These are phyloP conservation scores for Acanthococcus lagerstroemiae DNA, from an alignment of 2,888 invertebrate genomes.

Conservation along the genomic window DNA sequence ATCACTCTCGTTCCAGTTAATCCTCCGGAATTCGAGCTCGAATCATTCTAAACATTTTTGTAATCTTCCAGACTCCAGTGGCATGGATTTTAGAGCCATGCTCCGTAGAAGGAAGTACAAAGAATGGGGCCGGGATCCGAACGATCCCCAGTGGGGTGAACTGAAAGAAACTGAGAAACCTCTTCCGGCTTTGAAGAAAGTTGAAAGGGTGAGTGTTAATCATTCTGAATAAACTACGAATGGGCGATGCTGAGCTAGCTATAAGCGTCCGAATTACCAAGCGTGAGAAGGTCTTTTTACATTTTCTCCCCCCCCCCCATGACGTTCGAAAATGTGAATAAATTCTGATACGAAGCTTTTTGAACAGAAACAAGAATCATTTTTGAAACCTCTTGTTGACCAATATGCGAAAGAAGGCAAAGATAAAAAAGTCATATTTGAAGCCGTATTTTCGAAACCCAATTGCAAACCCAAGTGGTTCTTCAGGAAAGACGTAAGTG, in stretches of 20 bases:
- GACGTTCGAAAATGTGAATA: background rate
- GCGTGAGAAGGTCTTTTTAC: constrained; percentile 28
- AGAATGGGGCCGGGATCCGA: constrained; percentile 84
- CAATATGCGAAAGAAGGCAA: constrained; percentile 90
- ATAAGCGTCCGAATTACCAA: constrained; percentile 21
- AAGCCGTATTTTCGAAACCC: constrained; percentile 92
- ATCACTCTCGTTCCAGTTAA: background rate
- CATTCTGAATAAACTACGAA: no score
- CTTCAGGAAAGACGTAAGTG: constrained; percentile 82
- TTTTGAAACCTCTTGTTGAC: constrained; percentile 89
- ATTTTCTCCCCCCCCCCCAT: constrained; percentile 15
- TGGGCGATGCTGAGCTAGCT: background rate
- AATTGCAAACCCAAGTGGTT: constrained; percentile 88
- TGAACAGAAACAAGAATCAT: constrained; percentile 88
- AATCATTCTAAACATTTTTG: no score
- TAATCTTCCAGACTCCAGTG: constrained; percentile 66
- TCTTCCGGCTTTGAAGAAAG: constrained; percentile 76
- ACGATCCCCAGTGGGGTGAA: constrained; percentile 86
- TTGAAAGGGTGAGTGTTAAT: constrained; percentile 70
- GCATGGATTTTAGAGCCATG: constrained; percentile 98
- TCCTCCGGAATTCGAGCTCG: no score
- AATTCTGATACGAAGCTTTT: background rate
- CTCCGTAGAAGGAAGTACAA: constrained; percentile 91
- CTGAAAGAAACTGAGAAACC: constrained; percentile 86
- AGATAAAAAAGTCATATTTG: constrained; percentile 88